phyloP scores from a whole-genome alignment of 2,888 invertebrate species.

The Ceramica pisi region DNA sequence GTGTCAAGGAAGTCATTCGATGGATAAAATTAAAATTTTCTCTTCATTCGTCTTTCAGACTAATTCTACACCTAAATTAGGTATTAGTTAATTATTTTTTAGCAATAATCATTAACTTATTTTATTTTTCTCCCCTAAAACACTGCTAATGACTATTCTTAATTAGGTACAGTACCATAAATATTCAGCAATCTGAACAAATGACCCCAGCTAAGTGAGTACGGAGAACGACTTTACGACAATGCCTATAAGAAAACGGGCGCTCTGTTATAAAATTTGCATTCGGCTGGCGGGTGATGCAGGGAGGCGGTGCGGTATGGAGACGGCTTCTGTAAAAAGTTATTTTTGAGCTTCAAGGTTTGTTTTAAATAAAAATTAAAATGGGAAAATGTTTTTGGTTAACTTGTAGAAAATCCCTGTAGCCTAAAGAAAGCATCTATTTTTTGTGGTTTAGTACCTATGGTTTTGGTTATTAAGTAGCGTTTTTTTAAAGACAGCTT shows the following conservation, averaged over 20 bases:
- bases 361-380: no score
- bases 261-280: conserved; percentile 90
- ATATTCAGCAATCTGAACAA: conserved; percentile 81
- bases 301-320: conserved; percentile 73
- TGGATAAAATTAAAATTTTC: no score
- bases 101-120: not conserved
- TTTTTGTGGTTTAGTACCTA: no score
- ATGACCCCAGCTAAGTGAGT: conserved; percentile 86
- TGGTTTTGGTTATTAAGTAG: no score
- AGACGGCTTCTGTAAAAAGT: conserved; percentile 67
- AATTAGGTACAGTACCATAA: conserved; percentile 57
- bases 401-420: no score
- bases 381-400: no score
- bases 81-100: not conserved
- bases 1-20: no score
- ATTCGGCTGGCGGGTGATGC: conserved; percentile 87
- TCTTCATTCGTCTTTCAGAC: no score
- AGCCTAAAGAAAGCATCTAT: no score
- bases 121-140: not conserved
- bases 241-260: conserved; percentile 88
- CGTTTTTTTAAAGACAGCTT: not conserved
- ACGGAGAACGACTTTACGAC: conserved; percentile 82
- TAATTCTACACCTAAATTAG: no score
- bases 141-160: conserved; percentile 35
- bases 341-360: no score